Conservation (phyloP, 2,113 vertebrate species). For the Crotalus viridis region DNA sequence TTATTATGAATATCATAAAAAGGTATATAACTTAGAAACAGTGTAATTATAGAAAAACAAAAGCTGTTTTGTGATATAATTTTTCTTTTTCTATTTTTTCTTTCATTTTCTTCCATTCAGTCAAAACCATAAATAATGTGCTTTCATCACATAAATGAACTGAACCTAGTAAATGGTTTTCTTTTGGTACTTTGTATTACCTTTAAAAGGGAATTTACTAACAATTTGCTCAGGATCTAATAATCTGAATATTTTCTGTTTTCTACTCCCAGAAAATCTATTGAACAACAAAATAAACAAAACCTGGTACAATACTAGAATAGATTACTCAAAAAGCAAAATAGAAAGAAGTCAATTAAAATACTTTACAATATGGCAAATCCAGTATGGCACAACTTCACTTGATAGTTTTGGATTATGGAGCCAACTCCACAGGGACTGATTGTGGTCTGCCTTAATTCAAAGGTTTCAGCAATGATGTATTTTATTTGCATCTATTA, state of each 20-base stretch:
- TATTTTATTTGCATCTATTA: background rate
- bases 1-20: background rate
- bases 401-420: background rate
- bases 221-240: background rate
- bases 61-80: background rate
- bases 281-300: background rate
- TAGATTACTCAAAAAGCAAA: background rate
- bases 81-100: no score
- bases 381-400: slow-evolving; percentile 17
- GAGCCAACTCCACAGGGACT: background rate
- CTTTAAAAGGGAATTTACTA: background rate
- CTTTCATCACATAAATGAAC: background rate
- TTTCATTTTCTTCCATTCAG: background rate
- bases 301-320: background rate
- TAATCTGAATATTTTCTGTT: background rate
- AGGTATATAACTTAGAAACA: background rate
- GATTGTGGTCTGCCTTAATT: background rate
- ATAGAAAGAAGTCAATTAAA: slow-evolving; percentile 15
- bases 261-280: background rate
- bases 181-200: background rate
- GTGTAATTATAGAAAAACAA: background rate
- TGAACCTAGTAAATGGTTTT: background rate
- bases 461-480: background rate
- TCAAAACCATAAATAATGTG: background rate
- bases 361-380: slow-evolving; percentile 11